Evolutionary conservation across 2,888 invertebrate species (phyloP), one percentile per base, ranked within the genome.

Genomic region (Mythimna ferrago): DNA sequence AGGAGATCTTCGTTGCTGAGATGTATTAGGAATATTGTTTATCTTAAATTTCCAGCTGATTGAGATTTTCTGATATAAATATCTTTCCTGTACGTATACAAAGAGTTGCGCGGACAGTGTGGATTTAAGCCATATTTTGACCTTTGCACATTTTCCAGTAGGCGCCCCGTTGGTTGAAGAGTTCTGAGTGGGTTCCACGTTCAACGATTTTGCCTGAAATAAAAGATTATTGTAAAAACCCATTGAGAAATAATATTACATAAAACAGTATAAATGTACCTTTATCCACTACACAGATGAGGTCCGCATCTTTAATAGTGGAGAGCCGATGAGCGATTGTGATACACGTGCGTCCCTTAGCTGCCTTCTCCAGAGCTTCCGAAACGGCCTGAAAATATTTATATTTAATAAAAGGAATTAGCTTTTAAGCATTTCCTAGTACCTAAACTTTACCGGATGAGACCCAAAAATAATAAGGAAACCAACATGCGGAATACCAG

Each of bases 301-400:
- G 94, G 91, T 99, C 98, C 0, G 98, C 98, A 89, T 98, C 97
- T 86, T 98, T 97, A 78, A 98, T 97, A 0, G 99, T 98, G n/a
- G 98, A 98, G 66, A 99, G 96, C 11, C 99, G 97, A 94, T 99
- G 99, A 11, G 99, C 98, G 82, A 99, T 98, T 4, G 98, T 98
- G 41, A 99, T 97, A 87, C 98, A 98, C 0, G 99, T 99, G 66
- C 99, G 97, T 1, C 98, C 98, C 80, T 97, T 97, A 68, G 98
- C 97, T 0, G 99, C 99, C 87, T 97, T 97, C 88, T 99, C 98
- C 78, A 99, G 92, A 0, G 99, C 98, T 89, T 98, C 98, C 86
- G 98, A 98, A 1, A 99, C 99, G 44, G 98, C 96, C 98, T 96
- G 91, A 4, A 87, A 76, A 57, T 32, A 56, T 48, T 38, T 21